Base-by-base conservation (phyloP, 1,140 invertebrate genomes). In the Euura saliciscinereae region DNA sequence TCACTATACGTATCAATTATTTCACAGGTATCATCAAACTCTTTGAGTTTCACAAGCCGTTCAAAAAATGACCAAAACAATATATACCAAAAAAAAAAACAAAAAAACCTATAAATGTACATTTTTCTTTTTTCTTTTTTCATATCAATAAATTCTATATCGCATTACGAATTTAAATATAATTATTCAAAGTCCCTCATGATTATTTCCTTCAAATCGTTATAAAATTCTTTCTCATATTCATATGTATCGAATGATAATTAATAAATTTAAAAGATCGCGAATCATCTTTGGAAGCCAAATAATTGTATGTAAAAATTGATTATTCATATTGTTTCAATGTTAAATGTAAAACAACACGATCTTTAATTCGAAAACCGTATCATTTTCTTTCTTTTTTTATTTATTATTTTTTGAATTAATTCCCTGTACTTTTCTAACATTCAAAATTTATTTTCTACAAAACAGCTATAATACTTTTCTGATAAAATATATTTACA, bases 401-500 rank as follows among this genome's bases (percentile, higher is more conserved):
- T 28, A 28, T 28, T 28, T 28, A 28, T 28, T 28, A 28, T 28
- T 28, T 28, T 28, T 28, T 28, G 28, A 28, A 28, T 28, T 59
- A 59, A 59, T 59, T 59, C 51, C 51, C 51, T 59, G 51, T 59
- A 59, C 6, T 59, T 51, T 59, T 59, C 51, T 59, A 59, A 59
- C 51, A 59, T 59, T 59, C 51, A 69, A 46, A 44, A 11, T 69
- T 45, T 44, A 69, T 44, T 11, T 69, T 44, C 43, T 44, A 45
- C 45, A 45, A 44, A 28, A 28, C 28, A 28, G 28, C 28, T 28
- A 46, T 69, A 69, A 69, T 69, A 69, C 68, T 69, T 69, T 46
- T 69, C 68, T 69, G 68, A 69, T 69, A 69, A 69, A 69, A 69
- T 69, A 69, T 69, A 44, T 69, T 44, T 46, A 44, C 10, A 45